phyloP scores from a whole-genome alignment of 2,888 invertebrate genomes.

The Rotaria magnacalcarata region DNA sequence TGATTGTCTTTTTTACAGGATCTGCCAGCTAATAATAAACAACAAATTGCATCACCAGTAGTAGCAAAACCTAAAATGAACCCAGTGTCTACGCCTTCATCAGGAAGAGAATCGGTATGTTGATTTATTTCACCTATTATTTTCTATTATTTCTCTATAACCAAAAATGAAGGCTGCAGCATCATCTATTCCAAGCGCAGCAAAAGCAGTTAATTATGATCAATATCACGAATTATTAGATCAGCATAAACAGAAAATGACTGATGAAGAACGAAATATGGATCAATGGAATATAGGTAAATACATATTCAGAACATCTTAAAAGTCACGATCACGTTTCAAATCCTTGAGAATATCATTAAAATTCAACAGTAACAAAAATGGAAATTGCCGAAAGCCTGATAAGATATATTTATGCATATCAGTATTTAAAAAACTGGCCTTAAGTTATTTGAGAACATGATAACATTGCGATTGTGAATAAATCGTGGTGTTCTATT shows the following conservation, averaged over 20 bases:
- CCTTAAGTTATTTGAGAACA: too few species aligned
- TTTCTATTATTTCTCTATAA: not conserved
- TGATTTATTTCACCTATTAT: not conserved
- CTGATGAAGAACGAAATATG: not conserved
- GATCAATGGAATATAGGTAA: conserved; percentile 1
- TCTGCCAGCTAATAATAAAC: not conserved
- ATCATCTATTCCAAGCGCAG: not conserved
- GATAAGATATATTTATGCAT: too few species aligned
- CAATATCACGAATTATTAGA: not conserved
- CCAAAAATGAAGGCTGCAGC: not conserved
- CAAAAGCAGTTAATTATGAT: conserved; percentile 28
- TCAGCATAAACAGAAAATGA: conserved; percentile 2
- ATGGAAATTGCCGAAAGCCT: too few species aligned
- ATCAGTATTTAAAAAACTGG: too few species aligned
- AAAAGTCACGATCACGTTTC: too few species aligned
- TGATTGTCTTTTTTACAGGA: not conserved
- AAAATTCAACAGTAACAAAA: too few species aligned
- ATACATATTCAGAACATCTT: not conserved
- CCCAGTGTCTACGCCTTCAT: not conserved
- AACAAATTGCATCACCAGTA: not conserved
- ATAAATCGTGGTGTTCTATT: too few species aligned
- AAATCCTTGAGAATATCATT: too few species aligned
- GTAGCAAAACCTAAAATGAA: not conserved
- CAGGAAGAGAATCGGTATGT: not conserved
- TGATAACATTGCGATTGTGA: too few species aligned